phyloP scores from a whole-genome alignment of 2,797 vertebrate species.

The Rhynchonycteris naso region DNA sequence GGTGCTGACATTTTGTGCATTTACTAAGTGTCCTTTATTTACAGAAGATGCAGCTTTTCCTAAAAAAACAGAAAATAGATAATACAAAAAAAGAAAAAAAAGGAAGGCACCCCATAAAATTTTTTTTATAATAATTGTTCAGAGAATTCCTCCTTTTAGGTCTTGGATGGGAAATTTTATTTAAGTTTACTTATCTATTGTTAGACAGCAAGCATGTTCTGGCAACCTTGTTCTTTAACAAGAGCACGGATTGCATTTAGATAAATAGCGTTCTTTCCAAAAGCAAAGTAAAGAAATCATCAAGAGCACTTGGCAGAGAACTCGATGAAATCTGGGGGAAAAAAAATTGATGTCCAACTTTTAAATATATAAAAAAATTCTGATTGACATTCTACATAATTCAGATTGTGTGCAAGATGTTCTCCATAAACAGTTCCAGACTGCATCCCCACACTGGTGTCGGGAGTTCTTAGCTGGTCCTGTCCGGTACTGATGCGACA shows the following conservation, averaged over 20 bases:
- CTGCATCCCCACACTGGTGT: background rate
- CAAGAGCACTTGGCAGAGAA: conserved; percentile 71
- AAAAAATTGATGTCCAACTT: conserved; percentile 53
- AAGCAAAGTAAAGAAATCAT: conserved; percentile 71
- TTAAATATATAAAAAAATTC: conserved; percentile 68
- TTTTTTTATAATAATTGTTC: conserved; percentile 65
- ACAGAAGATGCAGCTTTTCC: conserved; percentile 85
- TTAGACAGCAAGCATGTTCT: conserved; percentile 78
- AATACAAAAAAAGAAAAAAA: conserved; percentile 61
- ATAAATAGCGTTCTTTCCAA: conserved; percentile 76
- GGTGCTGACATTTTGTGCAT: conserved; percentile 62
- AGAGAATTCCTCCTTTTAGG: conserved; percentile 62
- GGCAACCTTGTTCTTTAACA: conserved; percentile 65
- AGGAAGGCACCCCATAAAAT: conserved; percentile 62
- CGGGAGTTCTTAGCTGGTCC: background rate
- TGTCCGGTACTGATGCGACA: background rate
- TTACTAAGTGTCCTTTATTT: conserved; percentile 70
- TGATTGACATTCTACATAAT: conserved; percentile 71
- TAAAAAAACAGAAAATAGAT: conserved; percentile 77
- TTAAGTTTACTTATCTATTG: conserved; percentile 70
- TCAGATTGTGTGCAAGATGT: conserved; percentile 76
- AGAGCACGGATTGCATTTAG: conserved; percentile 62
- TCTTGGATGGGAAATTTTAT: conserved; percentile 64
- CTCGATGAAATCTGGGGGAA: conserved; percentile 9
- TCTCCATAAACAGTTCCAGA: conserved; percentile 57